Conservation (phyloP, 2,888 invertebrate genomes). For the Scaptomyza polygonia region DNA sequence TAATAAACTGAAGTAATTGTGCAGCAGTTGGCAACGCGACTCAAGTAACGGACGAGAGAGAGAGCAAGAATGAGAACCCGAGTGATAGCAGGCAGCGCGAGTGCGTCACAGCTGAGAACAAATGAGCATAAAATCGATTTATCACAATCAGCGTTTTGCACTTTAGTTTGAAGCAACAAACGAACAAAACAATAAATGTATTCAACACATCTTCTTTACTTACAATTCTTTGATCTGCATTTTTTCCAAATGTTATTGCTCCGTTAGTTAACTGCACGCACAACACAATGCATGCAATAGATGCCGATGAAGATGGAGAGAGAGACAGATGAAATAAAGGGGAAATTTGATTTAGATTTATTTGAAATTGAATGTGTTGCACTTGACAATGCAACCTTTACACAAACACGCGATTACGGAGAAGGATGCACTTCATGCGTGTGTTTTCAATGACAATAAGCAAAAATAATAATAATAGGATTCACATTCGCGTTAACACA, state of each 20-base stretch:
- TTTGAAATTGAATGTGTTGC: slow-evolving; percentile 58
- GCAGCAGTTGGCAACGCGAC: slow-evolving; percentile 52
- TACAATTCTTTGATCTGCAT: slow-evolving; percentile 83
- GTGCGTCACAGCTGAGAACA: slow-evolving; percentile 34
- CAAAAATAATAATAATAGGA: not conserved
- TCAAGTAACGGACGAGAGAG: slow-evolving; percentile 30
- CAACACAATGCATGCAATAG: slow-evolving; percentile 12
- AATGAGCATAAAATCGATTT: slow-evolving; percentile 71
- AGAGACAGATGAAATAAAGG: slow-evolving; percentile 48
- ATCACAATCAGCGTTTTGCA: slow-evolving; percentile 61
- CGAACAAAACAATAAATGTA: not conserved
- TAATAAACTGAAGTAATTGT: slow-evolving; percentile 31
- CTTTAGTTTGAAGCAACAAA: slow-evolving; percentile 27
- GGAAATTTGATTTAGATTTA: slow-evolving; percentile 48
- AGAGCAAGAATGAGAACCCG: slow-evolving; percentile 23
- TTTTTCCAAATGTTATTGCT: slow-evolving; percentile 61
- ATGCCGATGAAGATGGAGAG: slow-evolving; percentile 6
- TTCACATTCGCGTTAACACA: slow-evolving; percentile 9
- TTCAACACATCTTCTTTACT: slow-evolving; percentile 59
- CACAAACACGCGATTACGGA: slow-evolving; percentile 29
- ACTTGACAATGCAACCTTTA: slow-evolving; percentile 67
- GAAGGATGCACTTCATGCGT: slow-evolving; percentile 32
- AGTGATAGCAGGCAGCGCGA: slow-evolving; percentile 22
- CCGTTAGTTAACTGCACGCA: slow-evolving; percentile 41
- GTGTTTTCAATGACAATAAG: slow-evolving; percentile 31